Conservation (phyloP, 2,797 vertebrate species). For the Delichon dasypus region DNA sequence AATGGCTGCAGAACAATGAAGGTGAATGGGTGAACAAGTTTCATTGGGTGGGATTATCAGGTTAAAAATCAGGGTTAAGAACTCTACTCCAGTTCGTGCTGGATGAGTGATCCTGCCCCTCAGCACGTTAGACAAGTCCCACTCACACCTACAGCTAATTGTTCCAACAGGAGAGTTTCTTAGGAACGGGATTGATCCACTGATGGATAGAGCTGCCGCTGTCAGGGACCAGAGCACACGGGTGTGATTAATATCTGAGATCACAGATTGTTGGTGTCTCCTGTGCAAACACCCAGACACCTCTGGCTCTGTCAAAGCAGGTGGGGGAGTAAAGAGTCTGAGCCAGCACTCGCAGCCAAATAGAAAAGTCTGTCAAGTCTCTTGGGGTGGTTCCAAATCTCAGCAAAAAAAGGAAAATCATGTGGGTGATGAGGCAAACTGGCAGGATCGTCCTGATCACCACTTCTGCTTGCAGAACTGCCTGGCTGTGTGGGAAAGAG, state of each 20-base stretch:
- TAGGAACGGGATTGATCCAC: background rate
- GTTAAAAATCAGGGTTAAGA: background rate
- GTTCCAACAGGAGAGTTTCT: background rate
- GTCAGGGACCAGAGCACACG: background rate
- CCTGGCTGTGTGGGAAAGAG: background rate
- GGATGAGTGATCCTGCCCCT: background rate
- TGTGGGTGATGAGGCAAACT: background rate
- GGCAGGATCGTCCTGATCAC: background rate
- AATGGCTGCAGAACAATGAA: background rate
- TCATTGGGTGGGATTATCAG: background rate
- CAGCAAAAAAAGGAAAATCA: background rate
- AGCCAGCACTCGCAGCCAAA: background rate
- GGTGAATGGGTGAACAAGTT: background rate
- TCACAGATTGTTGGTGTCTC: background rate
- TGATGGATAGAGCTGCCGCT: background rate
- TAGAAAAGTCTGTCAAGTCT: background rate
- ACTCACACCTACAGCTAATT: background rate
- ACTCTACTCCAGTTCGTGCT: background rate
- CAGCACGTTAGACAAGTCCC: background rate
- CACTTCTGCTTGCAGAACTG: background rate
- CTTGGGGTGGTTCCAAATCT: background rate
- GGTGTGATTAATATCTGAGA: background rate
- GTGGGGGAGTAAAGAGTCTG: background rate
- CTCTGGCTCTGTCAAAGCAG: background rate
- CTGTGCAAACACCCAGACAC: background rate